These are phyloP conservation scores for Simalia tracyae DNA, from an alignment of 2,797 vertebrate genomes.

Conservation along the genomic window DNA sequence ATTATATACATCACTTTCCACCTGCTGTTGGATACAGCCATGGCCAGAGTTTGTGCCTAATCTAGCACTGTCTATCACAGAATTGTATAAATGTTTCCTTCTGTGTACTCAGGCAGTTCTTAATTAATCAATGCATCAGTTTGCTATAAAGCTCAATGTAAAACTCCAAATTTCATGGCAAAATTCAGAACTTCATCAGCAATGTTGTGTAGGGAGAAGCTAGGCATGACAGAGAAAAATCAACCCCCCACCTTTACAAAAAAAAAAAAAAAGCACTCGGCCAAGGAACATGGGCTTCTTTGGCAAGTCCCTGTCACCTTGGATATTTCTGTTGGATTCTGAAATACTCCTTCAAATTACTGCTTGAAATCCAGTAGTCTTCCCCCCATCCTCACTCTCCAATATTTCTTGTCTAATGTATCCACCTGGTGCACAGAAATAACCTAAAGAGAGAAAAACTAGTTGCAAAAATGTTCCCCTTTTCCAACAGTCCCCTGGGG, in stretches of 20 bases:
- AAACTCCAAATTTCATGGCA: not conserved
- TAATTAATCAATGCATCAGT: not conserved
- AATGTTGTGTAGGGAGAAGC: not conserved
- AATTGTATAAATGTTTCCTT: not conserved
- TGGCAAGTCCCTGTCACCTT: not conserved
- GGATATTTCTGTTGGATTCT: not conserved
- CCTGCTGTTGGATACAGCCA: not conserved
- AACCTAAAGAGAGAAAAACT: not conserved
- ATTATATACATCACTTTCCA: not conserved
- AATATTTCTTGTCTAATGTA: not conserved
- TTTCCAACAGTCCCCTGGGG: fast-evolving
- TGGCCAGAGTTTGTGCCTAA: not conserved
- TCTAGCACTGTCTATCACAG: not conserved
- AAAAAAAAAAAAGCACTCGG: not conserved
- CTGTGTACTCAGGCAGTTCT: not conserved
- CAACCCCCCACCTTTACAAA: not conserved
- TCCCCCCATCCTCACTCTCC: not conserved
- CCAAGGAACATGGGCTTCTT: not conserved
- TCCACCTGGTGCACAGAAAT: slow-evolving; percentile 12
- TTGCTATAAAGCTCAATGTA: not conserved
- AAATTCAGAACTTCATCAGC: not conserved
- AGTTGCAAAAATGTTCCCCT: not conserved
- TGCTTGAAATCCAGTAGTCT: not conserved
- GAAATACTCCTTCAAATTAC: not conserved
- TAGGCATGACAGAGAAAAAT: not conserved